Evolutionary conservation across 1,140 invertebrate species (phyloP), one percentile per base, ranked within the genome.

Genomic region (Bombus sylvicola): DNA sequence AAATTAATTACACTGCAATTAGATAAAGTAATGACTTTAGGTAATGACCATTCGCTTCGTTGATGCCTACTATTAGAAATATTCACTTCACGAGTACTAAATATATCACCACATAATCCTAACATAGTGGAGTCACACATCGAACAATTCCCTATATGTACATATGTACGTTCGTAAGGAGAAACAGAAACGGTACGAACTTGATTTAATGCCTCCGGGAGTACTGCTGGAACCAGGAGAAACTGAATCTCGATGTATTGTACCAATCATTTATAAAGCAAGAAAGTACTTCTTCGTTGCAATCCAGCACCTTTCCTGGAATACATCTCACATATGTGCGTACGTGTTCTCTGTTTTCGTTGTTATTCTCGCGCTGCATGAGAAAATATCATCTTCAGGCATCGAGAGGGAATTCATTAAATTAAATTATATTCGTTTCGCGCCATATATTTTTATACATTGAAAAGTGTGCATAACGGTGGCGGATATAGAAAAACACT

Each of bases 191-290:
- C 59, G 57, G 69, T 57, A 81, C 69, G 57, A 85, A 74, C 41
- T 85, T 85, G 69, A 85, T 85, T 81, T 74, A 81, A 57, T 66
- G 43, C 69, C 77, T 66, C 57, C 41, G 69, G 78, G 69, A 73
- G 37, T 78, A 31, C 64, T 78, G 77, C 37, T 73, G 25, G 31
- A 72, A 37, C 69, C 77, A 66, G 77, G 74, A 81, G 83, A 81
- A 73, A 81, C 69, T 62, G 83, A 85, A 85, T 85, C 83, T 85
- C 69, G 59, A 85, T 74, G 68, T 37, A 77, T 64, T 13, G 59
- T 41, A 22, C 64, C 72, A 74, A 81, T 73, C 69, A 71, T 85
- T 81, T 85, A 73, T 66, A 81, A 81, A 78, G 64, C 39, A 85
- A 53, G 71, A 80, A 80, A 85, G 68, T 66, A 74, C 28, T 74